Evolutionary conservation across 2,888 invertebrate genomes (phyloP).

Genomic region (Xestoiulus laeticollis): DNA sequence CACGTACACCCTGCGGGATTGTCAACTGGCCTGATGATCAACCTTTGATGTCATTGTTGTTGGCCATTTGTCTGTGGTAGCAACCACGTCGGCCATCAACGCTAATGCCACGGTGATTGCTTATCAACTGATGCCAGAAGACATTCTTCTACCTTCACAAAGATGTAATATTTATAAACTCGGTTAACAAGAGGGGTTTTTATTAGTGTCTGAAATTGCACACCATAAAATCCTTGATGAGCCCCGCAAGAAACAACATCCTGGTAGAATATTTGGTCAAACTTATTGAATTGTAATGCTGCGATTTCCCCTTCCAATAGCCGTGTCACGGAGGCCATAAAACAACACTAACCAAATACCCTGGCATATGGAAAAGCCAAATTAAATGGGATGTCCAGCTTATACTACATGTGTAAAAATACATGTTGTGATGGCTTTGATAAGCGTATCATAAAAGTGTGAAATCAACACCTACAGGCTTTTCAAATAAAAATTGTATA

Average conservation of each 20-base stretch:
- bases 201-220: background rate
- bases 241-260: background rate
- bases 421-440: background rate
- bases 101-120: constrained; percentile 11
- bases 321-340: background rate
- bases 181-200: constrained; percentile 20
- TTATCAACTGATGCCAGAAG: constrained; percentile 13
- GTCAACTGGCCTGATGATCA: background rate
- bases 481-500: background rate
- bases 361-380: background rate
- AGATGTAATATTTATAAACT: constrained; percentile 4
- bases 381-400: background rate
- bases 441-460: background rate
- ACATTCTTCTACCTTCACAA: background rate
- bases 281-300: background rate
- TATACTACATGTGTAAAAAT: background rate
- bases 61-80: background rate
- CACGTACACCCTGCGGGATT: constrained; percentile 32
- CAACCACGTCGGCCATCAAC: background rate
- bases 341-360: background rate
- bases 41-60: constrained; percentile 13
- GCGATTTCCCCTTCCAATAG: background rate
- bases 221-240: background rate
- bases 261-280: background rate
- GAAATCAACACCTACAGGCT: background rate